These are phyloP conservation scores for Dicycla oo DNA, from an alignment of 2,888 invertebrate genomes.

Conservation along the genomic window DNA sequence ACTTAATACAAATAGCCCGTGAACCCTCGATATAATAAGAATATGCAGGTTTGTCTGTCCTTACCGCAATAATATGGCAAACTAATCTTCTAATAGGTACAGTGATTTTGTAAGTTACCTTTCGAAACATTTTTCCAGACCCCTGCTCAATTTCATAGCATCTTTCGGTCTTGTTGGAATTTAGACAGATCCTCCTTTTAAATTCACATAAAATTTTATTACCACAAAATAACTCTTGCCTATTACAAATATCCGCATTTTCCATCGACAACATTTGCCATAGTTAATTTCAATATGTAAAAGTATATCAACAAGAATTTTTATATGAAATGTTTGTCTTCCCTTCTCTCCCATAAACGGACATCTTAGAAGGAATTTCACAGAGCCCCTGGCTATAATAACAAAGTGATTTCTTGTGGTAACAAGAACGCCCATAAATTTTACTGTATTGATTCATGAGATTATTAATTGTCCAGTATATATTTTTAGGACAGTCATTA, in stretches of 20 bases:
- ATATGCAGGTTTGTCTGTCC: neutral
- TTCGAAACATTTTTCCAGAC: too few relatives aligned
- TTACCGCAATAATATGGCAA: neutral
- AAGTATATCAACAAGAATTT: constrained; percentile 58
- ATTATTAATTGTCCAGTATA: constrained; percentile 64
- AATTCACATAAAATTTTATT: neutral
- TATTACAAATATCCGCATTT: constrained; percentile 8
- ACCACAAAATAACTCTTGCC: constrained; percentile 8
- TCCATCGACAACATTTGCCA: constrained; percentile 5
- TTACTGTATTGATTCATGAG: constrained; percentile 69
- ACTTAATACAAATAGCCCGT: too few relatives aligned
- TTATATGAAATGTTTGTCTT: constrained; percentile 60
- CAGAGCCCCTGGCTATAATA: constrained; percentile 59
- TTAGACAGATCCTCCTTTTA: neutral
- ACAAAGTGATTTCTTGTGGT: constrained; percentile 63
- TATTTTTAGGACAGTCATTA: constrained; percentile 43
- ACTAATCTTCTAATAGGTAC: neutral
- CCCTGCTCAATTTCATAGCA: neutral
- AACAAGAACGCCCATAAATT: constrained; percentile 72
- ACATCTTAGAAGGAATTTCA: constrained; percentile 47
- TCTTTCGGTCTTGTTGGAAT: neutral
- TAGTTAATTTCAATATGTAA: constrained; percentile 28
- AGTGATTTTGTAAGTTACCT: neutral
- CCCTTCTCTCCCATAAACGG: constrained; percentile 31
- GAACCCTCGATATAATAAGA: too few relatives aligned